phyloP scores from a whole-genome alignment of 2,113 vertebrate species.

The Zingel zingel region DNA sequence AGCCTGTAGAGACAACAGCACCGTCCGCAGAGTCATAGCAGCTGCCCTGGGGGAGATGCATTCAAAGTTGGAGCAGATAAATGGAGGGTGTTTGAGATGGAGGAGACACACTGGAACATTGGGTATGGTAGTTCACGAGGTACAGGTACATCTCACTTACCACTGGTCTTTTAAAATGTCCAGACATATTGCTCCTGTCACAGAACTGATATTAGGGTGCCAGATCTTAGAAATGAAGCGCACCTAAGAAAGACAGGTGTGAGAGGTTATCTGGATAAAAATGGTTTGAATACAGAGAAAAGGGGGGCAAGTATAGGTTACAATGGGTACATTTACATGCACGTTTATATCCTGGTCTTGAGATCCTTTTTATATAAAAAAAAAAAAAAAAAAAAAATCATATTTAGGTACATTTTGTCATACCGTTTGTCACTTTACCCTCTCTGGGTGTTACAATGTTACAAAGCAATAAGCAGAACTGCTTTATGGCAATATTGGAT shows the following conservation, averaged over 20 bases:
- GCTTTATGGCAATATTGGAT: background rate
- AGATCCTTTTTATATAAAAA: background rate
- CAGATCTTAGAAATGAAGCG: constrained; percentile 99
- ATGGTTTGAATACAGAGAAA: background rate
- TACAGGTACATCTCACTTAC: constrained; percentile 83
- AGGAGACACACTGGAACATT: background rate
- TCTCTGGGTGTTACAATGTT: background rate
- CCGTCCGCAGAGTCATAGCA: constrained; percentile 97
- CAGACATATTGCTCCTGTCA: constrained; percentile 99
- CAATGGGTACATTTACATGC: background rate
- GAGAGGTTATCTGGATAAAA: background rate
- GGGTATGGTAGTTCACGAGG: background rate
- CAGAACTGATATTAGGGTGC: constrained; percentile 99
- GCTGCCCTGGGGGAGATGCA: constrained; percentile 88
- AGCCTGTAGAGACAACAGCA: constrained; percentile 96
- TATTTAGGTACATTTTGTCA: background rate
- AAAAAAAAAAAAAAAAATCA: background rate
- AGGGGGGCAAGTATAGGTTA: background rate
- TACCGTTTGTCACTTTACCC: background rate
- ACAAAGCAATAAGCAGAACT: background rate
- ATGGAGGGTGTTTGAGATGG: background rate
- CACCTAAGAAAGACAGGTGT: constrained; percentile 84
- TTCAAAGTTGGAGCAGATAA: constrained; percentile 7
- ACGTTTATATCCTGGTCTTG: background rate
- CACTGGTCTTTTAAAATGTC: constrained; percentile 99